Evolutionary conservation across 2,113 vertebrate genomes (phyloP), one percentile per base, ranked within the genome.

Genomic region (Dasyprocta punctata): DNA sequence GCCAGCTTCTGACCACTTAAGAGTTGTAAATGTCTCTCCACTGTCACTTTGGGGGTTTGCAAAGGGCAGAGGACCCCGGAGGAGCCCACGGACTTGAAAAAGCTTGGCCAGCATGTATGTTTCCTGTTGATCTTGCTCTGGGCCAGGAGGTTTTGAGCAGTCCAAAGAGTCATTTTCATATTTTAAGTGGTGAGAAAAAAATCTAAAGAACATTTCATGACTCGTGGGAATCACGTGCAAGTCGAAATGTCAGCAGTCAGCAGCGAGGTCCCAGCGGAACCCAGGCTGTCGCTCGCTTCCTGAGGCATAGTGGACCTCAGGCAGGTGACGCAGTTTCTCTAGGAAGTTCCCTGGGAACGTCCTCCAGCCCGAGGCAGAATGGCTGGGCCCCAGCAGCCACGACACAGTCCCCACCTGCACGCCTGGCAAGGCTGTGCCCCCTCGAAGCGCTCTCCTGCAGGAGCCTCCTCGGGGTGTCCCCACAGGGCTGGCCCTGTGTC

Each of bases 401-500:
- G 8, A 9, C 1, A 8, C 24, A 8, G 2, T 22, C 7, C 30
- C 19, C 28, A 30, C 30, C 86, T 58, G 28, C 54, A 36, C 11
- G 33, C 26, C 54, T 49, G 71, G 58, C 28, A 30, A 54, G 58
- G 58, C n/a, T 7, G 0, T 13, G 2, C 13, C 1, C 0, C 10
- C 13, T 8, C n/a, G 16, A 26, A 3, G 78, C 24, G 28, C 44
- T 75, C 33, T 26, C 92, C 41, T 12, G 28, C 4, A 2, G 3
- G 4, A 12, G 3, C 52, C 58, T 82, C 63, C 36, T 33, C 5
- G 9, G 12, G 13, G 11, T 5, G 5, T 36, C 36, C 65, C 58
- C 30, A 5, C 0, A 0, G 38, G 0, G 13, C 38, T 9, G 0
- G 4, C 58, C 44, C 38, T 0, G 0, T 4, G 1, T 16, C 7